Evolutionary conservation across 2,888 invertebrate species (phyloP).

Genomic region (Tuberolachnus salignus): DNA sequence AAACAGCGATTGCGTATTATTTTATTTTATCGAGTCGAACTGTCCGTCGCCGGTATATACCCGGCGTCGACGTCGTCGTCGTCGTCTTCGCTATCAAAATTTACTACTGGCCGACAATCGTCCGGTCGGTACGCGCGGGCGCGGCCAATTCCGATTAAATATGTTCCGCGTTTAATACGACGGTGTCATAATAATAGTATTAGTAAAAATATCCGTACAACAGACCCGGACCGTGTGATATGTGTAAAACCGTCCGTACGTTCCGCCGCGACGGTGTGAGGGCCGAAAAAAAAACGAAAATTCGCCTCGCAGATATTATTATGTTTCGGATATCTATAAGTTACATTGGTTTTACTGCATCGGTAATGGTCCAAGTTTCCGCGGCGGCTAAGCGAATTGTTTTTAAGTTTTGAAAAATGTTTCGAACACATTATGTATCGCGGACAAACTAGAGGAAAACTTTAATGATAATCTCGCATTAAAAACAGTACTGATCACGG

Average conservation of each 20-base stretch:
- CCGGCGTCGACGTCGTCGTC: too few relatives aligned
- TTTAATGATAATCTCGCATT: constrained; percentile 38
- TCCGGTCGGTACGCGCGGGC: neutral
- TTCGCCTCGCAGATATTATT: constrained; percentile 17
- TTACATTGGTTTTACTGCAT: neutral
- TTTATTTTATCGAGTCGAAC: neutral
- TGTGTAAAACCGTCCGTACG: neutral
- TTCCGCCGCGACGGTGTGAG: neutral
- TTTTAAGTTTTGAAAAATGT: constrained; percentile 32
- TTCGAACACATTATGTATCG: constrained; percentile 17
- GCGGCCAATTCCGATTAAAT: neutral
- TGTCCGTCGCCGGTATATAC: neutral
- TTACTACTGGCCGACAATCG: too few relatives aligned
- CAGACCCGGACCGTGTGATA: neutral
- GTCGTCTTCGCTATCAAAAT: neutral
- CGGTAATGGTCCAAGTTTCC: constrained; percentile 21
- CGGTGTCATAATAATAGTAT: neutral
- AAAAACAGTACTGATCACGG: constrained; percentile 18
- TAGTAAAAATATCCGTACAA: neutral
- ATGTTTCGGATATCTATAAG: constrained; percentile 1
- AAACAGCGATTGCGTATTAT: neutral
- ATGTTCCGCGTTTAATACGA: neutral
- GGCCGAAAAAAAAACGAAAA: neutral
- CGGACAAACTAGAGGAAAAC: neutral
- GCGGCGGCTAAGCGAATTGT: neutral